Percentiles rank a stretch among this genome's conserved stretches.
Evolutionary conservation across 1,140 invertebrate genomes (phyloP).

Genomic region (Dendroctonus valens): DNA sequence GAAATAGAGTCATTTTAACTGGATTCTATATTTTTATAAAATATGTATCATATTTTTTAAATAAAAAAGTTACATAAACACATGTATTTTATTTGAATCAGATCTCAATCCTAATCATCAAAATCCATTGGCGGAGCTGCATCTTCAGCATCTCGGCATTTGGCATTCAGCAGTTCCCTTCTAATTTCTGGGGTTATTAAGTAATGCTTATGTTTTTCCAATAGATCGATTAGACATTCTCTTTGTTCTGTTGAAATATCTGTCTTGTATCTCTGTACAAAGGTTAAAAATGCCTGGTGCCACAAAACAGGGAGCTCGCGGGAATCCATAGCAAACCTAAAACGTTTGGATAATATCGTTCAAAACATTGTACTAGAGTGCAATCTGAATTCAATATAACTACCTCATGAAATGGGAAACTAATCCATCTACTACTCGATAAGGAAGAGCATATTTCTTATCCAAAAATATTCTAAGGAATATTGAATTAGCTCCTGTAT

Average conservation of each 20-base stretch:
- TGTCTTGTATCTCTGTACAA: conserved; percentile 93
- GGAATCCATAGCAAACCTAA: conserved; percentile 79
- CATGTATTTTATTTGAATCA: too few species aligned
- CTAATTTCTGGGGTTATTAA: conserved; percentile 83
- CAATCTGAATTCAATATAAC: background rate
- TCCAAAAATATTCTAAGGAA: conserved; percentile 94
- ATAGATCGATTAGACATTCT: conserved; percentile 76
- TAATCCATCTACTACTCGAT: conserved; percentile 91
- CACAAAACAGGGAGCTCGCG: conserved; percentile 90
- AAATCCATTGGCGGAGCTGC: conserved; percentile 43
- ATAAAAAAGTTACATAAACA: too few species aligned
- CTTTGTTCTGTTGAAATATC: conserved; percentile 92
- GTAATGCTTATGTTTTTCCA: conserved; percentile 75
- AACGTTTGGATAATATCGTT: conserved; percentile 14
- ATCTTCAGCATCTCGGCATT: conserved; percentile 74
- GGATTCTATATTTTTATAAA: too few species aligned
- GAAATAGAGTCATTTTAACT: too few species aligned
- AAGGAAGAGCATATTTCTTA: conserved; percentile 98
- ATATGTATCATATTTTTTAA: too few species aligned
- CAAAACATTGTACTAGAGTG: background rate
- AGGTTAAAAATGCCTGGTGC: conserved; percentile 94
- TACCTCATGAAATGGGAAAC: conserved; percentile 92
- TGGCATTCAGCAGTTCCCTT: conserved; percentile 78
- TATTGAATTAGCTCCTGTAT: conserved; percentile 95
- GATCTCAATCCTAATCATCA: conserved; percentile 2